Conservation (phyloP, 2,113 vertebrate genomes). For the Mungos mungo region DNA sequence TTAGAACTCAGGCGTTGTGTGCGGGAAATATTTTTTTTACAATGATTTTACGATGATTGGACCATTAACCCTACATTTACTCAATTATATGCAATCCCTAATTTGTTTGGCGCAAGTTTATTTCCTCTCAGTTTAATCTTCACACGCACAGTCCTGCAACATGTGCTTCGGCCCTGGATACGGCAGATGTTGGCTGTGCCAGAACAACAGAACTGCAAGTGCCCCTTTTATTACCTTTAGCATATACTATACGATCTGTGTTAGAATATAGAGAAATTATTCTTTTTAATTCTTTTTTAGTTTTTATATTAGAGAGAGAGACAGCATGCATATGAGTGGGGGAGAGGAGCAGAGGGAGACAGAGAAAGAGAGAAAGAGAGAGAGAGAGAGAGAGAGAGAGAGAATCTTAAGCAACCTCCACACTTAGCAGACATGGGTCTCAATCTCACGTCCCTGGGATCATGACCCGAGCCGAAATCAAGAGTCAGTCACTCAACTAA, state of each 20-base stretch:
- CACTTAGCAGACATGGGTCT: too few relatives aligned
- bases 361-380: too few relatives aligned
- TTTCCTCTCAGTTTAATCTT: not conserved
- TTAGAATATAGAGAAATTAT: not conserved
- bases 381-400: too few relatives aligned
- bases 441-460: too few relatives aligned
- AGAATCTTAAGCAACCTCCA: too few relatives aligned
- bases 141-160: not conserved
- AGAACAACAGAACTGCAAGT: not conserved
- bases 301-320: too few relatives aligned
- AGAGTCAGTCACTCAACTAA: too few relatives aligned
- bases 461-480: too few relatives aligned
- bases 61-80: not conserved
- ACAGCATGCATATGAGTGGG: too few relatives aligned
- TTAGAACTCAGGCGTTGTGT: slow-evolving; percentile 44
- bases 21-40: not conserved
- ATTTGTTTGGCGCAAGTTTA: slow-evolving; percentile 16
- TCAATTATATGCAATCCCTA: not conserved
- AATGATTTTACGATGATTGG: slow-evolving; percentile 11
- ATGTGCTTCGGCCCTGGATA: not conserved
- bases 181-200: not conserved
- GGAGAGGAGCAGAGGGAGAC: too few relatives aligned
- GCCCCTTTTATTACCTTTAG: not conserved
- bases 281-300: not conserved
- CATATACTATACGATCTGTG: not conserved